Conservation (phyloP, 2,888 invertebrate genomes). For the Pterostichus niger region DNA sequence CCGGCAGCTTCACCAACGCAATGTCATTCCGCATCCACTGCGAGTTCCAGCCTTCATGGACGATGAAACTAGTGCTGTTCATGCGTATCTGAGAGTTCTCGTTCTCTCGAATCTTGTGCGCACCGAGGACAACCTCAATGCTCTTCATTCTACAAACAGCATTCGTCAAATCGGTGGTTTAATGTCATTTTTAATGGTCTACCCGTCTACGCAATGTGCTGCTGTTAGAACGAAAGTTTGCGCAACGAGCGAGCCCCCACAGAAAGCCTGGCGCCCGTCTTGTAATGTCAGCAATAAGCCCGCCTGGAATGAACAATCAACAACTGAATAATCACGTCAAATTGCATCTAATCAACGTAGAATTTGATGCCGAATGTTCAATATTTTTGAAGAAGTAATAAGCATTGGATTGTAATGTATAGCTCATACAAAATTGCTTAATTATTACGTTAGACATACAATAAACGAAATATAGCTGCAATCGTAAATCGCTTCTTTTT, state of each 20-base stretch:
- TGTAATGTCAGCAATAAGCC: slow-evolving; percentile 43
- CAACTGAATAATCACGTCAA: background rate
- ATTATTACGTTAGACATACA: too few species aligned
- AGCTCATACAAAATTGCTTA: too few species aligned
- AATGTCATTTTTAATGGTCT: slow-evolving; percentile 54
- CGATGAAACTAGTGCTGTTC: slow-evolving; percentile 71
- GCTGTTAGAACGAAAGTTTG: slow-evolving; percentile 78
- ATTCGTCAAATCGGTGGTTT: slow-evolving; percentile 12
- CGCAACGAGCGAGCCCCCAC: slow-evolving; percentile 78
- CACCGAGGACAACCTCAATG: slow-evolving; percentile 71
- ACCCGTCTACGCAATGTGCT: slow-evolving; percentile 79
- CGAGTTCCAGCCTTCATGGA: slow-evolving; percentile 75
- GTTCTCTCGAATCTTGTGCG: slow-evolving; percentile 71
- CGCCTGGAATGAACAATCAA: slow-evolving; percentile 34
- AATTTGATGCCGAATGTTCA: too few species aligned
- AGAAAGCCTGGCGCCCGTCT: slow-evolving; percentile 75
- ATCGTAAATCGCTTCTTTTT: too few species aligned
- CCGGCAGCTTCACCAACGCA: slow-evolving; percentile 57
- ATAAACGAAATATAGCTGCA: too few species aligned
- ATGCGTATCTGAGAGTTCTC: slow-evolving; percentile 72
- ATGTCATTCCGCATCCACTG: slow-evolving; percentile 67
- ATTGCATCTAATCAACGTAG: background rate
- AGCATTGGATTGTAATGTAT: too few species aligned
- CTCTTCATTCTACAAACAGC: slow-evolving; percentile 67
- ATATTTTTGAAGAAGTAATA: too few species aligned